Conservation (phyloP, 2,797 vertebrate species). For the Pterois miles region DNA sequence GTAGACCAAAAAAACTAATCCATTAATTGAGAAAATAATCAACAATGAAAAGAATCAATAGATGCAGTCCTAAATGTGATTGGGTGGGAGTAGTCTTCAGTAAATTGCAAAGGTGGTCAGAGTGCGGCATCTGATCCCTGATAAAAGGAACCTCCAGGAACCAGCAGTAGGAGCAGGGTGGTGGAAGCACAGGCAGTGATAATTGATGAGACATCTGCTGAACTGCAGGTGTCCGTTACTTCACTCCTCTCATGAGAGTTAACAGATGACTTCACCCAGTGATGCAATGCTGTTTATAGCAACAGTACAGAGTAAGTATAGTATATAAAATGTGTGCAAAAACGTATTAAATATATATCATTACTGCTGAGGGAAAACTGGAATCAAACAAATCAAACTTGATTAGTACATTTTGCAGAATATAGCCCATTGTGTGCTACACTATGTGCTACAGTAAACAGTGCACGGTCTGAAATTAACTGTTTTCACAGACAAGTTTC, state of each 20-base stretch:
- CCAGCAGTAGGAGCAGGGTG: constrained; percentile 45
- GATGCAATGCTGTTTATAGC: constrained; percentile 71
- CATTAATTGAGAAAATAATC: background rate
- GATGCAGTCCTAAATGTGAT: too few species aligned
- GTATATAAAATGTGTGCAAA: background rate
- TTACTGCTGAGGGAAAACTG: background rate
- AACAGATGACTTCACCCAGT: constrained; percentile 82
- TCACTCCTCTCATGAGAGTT: constrained; percentile 70
- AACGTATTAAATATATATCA: background rate
- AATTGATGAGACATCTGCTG: constrained; percentile 85
- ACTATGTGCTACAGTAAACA: background rate
- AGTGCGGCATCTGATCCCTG: background rate
- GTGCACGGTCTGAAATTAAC: background rate
- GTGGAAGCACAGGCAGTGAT: constrained; percentile 68
- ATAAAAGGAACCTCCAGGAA: constrained; percentile 42
- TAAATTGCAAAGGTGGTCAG: background rate
- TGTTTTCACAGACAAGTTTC: too few species aligned
- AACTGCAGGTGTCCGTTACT: constrained; percentile 82
- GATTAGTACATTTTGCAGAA: background rate
- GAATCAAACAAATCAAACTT: background rate
- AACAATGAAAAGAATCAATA: background rate
- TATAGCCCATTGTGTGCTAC: background rate
- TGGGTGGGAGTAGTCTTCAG: background rate
- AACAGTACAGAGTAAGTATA: constrained; percentile 47
- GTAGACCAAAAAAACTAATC: background rate